Conservation (phyloP, 2,113 vertebrate species). For the Meriones unguiculatus region DNA sequence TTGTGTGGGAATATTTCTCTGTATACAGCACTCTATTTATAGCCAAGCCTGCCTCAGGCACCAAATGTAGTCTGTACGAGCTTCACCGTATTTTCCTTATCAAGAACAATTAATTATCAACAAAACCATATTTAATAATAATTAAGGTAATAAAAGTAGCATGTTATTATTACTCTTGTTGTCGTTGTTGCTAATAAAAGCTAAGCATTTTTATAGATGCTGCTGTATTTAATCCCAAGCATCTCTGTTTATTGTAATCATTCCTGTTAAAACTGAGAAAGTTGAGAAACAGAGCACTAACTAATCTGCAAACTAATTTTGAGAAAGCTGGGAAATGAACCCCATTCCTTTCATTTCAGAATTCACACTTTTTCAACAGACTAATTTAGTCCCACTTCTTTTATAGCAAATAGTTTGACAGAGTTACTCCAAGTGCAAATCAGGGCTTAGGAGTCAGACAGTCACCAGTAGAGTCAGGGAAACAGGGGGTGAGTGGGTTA, state of each 20-base stretch:
- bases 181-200: neutral
- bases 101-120: neutral
- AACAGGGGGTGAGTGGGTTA: neutral
- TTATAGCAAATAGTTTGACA: neutral
- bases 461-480: too few species aligned
- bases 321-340: neutral
- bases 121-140: neutral
- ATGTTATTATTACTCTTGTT: neutral
- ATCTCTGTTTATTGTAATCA: neutral
- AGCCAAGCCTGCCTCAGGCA: neutral
- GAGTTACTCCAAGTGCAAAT: neutral
- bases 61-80: neutral
- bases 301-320: neutral
- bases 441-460: neutral
- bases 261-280: neutral
- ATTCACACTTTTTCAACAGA: neutral
- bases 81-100: slow-evolving; percentile 4
- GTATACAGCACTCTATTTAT: neutral
- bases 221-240: neutral
- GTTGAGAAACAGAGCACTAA: neutral
- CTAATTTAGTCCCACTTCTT: neutral
- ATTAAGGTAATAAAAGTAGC: neutral
- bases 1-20: neutral
- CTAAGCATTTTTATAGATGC: neutral
- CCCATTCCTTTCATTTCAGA: neutral